A percentile compares a stretch with the other conserved stretches of the same genome.
These are phyloP conservation scores for Globodera rostochiensis DNA, from an alignment of 1,140 invertebrate species.

Conservation along the genomic window DNA sequence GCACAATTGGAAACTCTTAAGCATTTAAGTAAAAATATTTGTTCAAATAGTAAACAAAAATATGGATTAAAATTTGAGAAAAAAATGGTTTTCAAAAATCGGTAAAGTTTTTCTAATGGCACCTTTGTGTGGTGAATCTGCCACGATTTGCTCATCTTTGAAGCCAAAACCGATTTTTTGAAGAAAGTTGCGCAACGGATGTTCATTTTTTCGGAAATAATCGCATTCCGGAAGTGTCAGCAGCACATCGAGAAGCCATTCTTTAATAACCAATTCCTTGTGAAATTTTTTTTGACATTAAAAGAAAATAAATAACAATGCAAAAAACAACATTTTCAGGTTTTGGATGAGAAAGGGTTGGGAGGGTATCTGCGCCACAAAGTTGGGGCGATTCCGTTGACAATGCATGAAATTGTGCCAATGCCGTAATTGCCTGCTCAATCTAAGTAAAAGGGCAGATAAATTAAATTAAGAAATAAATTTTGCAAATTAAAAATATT, in stretches of 20 bases:
- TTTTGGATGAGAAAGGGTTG: neutral
- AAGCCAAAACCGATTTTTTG: neutral
- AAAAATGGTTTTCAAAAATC: neutral
- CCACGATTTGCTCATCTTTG: neutral
- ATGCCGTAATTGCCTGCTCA: conserved; percentile 1
- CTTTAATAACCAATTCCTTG: neutral
- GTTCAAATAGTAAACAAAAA: neutral
- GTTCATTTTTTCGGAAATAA: neutral
- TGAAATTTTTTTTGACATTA: neutral
- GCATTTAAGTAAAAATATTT: neutral
- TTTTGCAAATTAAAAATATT: neutral
- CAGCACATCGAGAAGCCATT: neutral
- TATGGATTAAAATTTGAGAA: neutral
- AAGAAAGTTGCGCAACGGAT: neutral
- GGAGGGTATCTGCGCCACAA: neutral
- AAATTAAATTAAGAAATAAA: too few species aligned
- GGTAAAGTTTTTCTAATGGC: too few species aligned
- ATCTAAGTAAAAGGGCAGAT: neutral
- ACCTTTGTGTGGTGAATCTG: neutral
- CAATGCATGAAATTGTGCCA: neutral
- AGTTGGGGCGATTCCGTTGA: neutral
- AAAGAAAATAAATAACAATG: neutral
- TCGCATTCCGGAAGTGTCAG: neutral
- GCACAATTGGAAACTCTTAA: neutral
- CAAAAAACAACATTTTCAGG: neutral